Evolutionary conservation across 2,797 vertebrate genomes (phyloP).

Genomic region (Sternarchorhynchus goeldii): DNA sequence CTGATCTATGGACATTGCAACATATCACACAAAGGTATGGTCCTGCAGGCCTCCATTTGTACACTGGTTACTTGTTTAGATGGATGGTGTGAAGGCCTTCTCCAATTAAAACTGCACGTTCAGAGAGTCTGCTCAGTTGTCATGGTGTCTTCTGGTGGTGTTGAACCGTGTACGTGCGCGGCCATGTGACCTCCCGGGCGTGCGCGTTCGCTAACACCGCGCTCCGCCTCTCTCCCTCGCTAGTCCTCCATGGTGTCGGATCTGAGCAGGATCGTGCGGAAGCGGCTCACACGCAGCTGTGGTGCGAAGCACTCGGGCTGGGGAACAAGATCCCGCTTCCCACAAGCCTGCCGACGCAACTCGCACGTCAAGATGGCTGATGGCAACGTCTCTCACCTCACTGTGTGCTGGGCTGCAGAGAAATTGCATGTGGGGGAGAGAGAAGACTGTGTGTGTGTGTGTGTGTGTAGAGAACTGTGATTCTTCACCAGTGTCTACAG

Average conservation of each 20-base stretch:
- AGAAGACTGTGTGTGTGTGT: conserved; percentile 39
- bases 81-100: background rate
- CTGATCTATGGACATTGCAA: conserved; percentile 60
- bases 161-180: background rate
- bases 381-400: conserved; percentile 41
- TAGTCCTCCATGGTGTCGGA: background rate
- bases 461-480: conserved; percentile 37
- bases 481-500: conserved; percentile 42
- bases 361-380: conserved; percentile 22
- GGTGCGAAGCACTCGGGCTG: background rate
- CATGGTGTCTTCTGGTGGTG: background rate
- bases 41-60: conserved; percentile 13
- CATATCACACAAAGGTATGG: conserved; percentile 7
- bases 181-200: too few relatives aligned
- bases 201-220: too few relatives aligned
- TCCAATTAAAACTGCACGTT: conserved; percentile 27
- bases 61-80: conserved; percentile 16
- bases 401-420: background rate
- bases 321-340: conserved; percentile 1
- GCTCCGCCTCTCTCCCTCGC: background rate
- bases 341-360: conserved; percentile 42
- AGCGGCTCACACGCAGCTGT: background rate
- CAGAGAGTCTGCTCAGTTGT: conserved; percentile 11
- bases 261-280: background rate
- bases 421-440: conserved; percentile 23